These are phyloP conservation scores for Thelaira solivaga DNA, from an alignment of 2,888 invertebrate genomes.

Conservation along the genomic window DNA sequence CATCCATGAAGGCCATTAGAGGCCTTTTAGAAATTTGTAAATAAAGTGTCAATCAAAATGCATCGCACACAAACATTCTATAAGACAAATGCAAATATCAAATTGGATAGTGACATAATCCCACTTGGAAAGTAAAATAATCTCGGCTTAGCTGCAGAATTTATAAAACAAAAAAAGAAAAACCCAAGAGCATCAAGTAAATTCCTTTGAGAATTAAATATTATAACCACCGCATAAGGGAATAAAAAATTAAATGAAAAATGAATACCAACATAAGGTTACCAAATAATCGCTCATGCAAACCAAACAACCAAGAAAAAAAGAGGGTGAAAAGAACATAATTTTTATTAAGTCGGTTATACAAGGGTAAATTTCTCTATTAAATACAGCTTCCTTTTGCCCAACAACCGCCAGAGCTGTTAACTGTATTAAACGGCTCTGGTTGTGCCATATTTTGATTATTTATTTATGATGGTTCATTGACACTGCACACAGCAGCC, in stretches of 20 bases:
- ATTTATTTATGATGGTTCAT: constrained; percentile 62
- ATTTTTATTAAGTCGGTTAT: constrained; percentile 17
- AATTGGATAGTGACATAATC: constrained; percentile 74
- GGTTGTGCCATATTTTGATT: constrained; percentile 61
- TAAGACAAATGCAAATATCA: constrained; percentile 76
- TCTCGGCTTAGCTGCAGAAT: constrained; percentile 53
- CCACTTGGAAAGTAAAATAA: constrained; percentile 72
- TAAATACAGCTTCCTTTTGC: background rate
- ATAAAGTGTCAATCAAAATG: constrained; percentile 65
- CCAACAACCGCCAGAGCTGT: constrained; percentile 61
- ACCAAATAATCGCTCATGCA: constrained; percentile 45
- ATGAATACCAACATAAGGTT: constrained; percentile 53
- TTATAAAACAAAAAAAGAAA: constrained; percentile 65
- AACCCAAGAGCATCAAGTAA: constrained; percentile 55
- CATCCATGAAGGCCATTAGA: no score
- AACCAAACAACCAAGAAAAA: constrained; percentile 4
- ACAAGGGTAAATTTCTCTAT: constrained; percentile 23
- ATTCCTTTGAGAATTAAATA: constrained; percentile 73
- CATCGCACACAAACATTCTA: constrained; percentile 70
- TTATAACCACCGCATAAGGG: constrained; percentile 72
- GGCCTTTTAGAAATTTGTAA: background rate
- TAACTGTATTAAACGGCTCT: constrained; percentile 74
- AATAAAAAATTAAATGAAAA: constrained; percentile 14
- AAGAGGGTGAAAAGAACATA: constrained; percentile 40
- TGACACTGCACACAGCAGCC: constrained; percentile 40